Evolutionary conservation across 2,888 invertebrate species (phyloP), one percentile per base, ranked within the genome.

Genomic region (Drosophila anomelani): DNA sequence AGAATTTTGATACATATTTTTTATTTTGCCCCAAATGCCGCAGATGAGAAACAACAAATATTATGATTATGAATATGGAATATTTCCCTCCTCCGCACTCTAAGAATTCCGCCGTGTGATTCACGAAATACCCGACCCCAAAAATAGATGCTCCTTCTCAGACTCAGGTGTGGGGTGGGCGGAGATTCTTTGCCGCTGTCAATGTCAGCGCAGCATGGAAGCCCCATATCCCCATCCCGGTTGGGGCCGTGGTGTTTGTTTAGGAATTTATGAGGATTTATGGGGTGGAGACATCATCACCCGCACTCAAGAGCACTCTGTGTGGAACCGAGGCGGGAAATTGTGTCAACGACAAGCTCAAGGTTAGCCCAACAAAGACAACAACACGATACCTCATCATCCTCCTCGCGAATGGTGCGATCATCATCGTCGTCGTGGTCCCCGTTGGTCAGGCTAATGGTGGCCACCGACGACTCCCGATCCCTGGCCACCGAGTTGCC

Each of bases 371-470:
- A 38, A n/a, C 26, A 51, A 17, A 47, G 17, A 10, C 20, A 17
- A 8, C 32, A 29, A 12, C 29, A 49, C n/a, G 26, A 67, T 89
- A 92, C 91, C 91, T 92, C 92, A 79, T 92, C 95, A 94, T 95
- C 95, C 82, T 95, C 95, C 75, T 95, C 95, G 73, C 94, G 93
- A 68, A 95, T 94, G 76, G 94, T 95, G 69, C 94, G 93, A 89
- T 95, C 95, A 89, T 95, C 95, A 32, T 95, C 94, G 73, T 94
- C 93, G 44, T 94, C 95, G 9, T 64, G 36, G 5, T 68, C 56
- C 10, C 69, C 68, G 20, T 68, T 49, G 34, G 70, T 70, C 32
- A 69, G 13, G 7, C 69, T 51, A 8, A 53, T 73, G 66, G 77
- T 63, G 29, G 77, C 75, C 64, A 86, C 85, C 29, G 90, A 85